Conservation (phyloP, 2,797 vertebrate genomes). For the Microcaecilia unicolor region DNA sequence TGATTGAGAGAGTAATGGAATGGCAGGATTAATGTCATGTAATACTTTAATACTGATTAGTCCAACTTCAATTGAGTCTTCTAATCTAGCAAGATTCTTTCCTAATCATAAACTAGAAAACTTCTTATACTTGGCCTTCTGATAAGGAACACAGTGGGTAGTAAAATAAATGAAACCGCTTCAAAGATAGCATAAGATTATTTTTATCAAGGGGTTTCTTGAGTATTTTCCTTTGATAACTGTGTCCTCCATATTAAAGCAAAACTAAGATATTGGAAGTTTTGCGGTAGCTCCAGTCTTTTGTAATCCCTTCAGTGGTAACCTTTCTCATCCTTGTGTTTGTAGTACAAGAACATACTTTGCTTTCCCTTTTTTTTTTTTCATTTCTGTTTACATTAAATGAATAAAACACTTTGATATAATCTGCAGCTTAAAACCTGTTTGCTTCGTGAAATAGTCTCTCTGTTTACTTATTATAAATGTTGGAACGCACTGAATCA, state of each 20-base stretch:
- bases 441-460: conserved; percentile 22
- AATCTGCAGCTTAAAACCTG: conserved; percentile 37
- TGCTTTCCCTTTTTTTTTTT: conserved; percentile 44
- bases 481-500: conserved; percentile 34
- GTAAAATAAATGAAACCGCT: conserved; percentile 83
- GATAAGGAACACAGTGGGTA: conserved; percentile 85
- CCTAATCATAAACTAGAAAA: conserved; percentile 86
- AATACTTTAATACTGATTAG: conserved; percentile 98
- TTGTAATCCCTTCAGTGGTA: conserved; percentile 57
- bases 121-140: conserved; percentile 84
- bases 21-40: conserved; percentile 98
- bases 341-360: conserved; percentile 36
- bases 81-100: conserved; percentile 83
- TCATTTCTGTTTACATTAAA: conserved; percentile 41
- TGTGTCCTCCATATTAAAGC: conserved; percentile 72
- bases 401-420: conserved; percentile 26
- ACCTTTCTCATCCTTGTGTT: conserved; percentile 52
- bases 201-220: conserved; percentile 76
- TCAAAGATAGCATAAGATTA: conserved; percentile 87
- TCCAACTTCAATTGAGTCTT: conserved; percentile 89
- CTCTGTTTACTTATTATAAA: conserved; percentile 41
- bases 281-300: conserved; percentile 61
- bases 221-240: conserved; percentile 68
- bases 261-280: conserved; percentile 64
- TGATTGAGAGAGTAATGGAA: conserved; percentile 87